phyloP scores from a whole-genome alignment of 2,888 invertebrate species.

The Alloplasta piceator region DNA sequence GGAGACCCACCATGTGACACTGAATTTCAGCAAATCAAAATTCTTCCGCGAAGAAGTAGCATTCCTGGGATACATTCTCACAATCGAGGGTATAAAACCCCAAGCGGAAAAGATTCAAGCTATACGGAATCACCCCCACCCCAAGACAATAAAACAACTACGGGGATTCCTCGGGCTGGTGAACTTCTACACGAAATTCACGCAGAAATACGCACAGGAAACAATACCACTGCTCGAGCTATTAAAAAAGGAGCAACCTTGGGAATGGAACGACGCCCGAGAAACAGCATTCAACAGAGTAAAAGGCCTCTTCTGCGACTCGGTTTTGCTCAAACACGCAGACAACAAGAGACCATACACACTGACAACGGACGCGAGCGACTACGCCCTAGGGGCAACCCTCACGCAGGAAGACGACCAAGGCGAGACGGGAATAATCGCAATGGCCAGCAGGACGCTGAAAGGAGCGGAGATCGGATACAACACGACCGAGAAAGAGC shows the following conservation, averaged over 20 bases:
- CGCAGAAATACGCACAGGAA: not conserved
- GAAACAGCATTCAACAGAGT: not conserved
- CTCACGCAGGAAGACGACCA: not conserved
- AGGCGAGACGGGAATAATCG: not conserved
- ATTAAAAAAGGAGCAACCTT: no score
- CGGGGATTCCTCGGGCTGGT: no score
- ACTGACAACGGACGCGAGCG: conserved; percentile 12
- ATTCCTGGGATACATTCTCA: conserved; percentile 69
- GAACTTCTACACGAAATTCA: not conserved
- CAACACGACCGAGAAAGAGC: no score
- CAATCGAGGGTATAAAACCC: conserved; percentile 58
- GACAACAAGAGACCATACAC: not conserved
- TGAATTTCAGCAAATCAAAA: conserved; percentile 66
- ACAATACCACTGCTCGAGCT: not conserved
- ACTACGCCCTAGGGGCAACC: not conserved
- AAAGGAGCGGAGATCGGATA: not conserved
- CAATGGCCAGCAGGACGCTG: not conserved
- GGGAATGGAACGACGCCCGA: not conserved
- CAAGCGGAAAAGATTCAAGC: conserved; percentile 66
- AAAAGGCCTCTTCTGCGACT: not conserved
- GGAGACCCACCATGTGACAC: conserved; percentile 59
- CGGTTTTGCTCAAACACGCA: not conserved
- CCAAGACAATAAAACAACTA: not conserved
- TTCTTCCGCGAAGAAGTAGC: conserved; percentile 66
- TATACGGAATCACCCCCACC: conserved; percentile 65